Percentiles rank a stretch among this genome's conserved stretches.
These are phyloP conservation scores for Fregetta grallaria DNA, from an alignment of 2,113 vertebrate genomes.

Conservation along the genomic window DNA sequence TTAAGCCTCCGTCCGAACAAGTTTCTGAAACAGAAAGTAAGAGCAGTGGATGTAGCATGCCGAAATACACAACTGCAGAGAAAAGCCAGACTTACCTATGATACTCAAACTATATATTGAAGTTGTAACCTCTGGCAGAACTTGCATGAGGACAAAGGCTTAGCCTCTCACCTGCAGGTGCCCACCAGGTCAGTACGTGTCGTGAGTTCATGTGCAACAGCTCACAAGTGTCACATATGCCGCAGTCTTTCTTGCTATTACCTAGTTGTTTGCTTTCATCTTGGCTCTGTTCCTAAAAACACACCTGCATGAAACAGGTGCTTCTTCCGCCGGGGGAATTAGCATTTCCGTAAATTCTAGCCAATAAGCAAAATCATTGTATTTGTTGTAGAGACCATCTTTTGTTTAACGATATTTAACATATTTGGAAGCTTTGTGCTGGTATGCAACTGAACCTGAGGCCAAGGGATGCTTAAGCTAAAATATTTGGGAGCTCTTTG, in stretches of 20 bases:
- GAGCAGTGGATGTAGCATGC: neutral
- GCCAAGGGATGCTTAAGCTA: neutral
- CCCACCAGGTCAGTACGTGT: neutral
- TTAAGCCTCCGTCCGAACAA: neutral
- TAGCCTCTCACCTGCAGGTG: neutral
- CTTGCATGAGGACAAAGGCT: neutral
- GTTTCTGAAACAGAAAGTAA: neutral
- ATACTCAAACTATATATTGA: rapidly evolving
- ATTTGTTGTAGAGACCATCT: neutral
- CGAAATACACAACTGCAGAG: rapidly evolving
- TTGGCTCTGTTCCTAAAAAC: neutral
- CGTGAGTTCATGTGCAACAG: neutral
- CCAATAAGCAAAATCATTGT: rapidly evolving
- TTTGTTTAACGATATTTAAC: too few species aligned
- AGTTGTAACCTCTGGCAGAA: neutral
- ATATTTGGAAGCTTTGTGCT: too few species aligned
- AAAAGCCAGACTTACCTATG: rapidly evolving
- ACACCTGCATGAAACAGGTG: neutral
- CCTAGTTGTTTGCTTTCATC: neutral
- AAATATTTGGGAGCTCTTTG: too few species aligned
- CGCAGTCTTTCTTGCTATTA: neutral
- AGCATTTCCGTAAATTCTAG: neutral
- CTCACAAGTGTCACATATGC: rapidly evolving
- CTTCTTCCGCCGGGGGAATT: neutral
- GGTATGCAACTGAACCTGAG: neutral